phyloP scores from a whole-genome alignment of 2,113 vertebrate genomes.

The Phodopus roborovskii region DNA sequence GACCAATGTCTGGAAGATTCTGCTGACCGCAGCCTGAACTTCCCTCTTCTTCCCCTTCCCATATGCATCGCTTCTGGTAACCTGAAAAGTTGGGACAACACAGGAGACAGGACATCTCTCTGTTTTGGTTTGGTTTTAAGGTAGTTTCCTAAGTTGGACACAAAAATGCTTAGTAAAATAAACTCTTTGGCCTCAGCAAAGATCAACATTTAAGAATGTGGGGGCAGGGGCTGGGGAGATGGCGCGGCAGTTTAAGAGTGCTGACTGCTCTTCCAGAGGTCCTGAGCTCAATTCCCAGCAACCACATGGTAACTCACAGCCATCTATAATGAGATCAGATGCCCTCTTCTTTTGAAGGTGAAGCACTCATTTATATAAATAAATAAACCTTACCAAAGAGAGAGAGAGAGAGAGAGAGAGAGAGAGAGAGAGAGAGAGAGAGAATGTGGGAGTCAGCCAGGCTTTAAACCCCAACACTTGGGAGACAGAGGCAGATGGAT shows the following conservation, averaged over 20 bases:
- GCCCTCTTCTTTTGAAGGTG: background rate
- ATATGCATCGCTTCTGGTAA: background rate
- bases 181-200: background rate
- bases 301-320: background rate
- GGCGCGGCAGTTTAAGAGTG: background rate
- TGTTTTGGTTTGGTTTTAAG: background rate
- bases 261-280: background rate
- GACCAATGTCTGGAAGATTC: constrained; percentile 36
- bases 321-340: background rate
- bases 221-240: background rate
- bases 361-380: background rate
- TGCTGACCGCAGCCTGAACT: background rate
- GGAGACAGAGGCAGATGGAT: background rate
- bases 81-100: background rate
- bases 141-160: constrained; percentile 14
- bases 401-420: too few relatives aligned
- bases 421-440: too few relatives aligned
- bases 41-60: background rate
- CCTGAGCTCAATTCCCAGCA: background rate
- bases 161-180: background rate
- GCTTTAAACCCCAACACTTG: background rate
- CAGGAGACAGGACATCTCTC: background rate
- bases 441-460: background rate
- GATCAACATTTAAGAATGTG: background rate
- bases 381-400: background rate